Conservation (phyloP, 2,113 vertebrate genomes). For the Eretmochelys imbricata region DNA sequence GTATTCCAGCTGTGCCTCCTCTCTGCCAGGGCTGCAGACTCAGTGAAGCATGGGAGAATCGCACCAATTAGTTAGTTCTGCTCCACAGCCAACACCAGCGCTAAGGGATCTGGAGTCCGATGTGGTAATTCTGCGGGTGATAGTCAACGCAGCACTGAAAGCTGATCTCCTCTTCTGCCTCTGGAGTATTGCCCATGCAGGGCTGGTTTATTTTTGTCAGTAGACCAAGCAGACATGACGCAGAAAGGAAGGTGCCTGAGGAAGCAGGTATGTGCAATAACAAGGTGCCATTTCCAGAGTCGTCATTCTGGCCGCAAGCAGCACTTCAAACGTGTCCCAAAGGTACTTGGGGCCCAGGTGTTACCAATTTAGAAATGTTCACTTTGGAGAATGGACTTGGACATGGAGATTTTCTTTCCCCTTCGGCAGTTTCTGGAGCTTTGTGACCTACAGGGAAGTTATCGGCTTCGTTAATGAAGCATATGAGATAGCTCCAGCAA, state of each 20-base stretch:
- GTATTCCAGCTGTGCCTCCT: not conserved
- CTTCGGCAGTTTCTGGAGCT: slow-evolving; percentile 43
- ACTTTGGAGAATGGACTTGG: slow-evolving; percentile 50
- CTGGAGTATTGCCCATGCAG: fast-evolving
- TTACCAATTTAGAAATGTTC: slow-evolving; percentile 56
- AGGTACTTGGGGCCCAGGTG: slow-evolving; percentile 1
- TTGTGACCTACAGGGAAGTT: slow-evolving; percentile 11
- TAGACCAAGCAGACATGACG: not conserved
- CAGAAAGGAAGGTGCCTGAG: not conserved
- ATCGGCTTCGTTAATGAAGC: slow-evolving; percentile 21
- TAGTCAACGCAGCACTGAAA: not conserved
- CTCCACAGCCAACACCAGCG: not conserved
- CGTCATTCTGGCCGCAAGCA: slow-evolving; percentile 36
- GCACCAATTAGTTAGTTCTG: not conserved
- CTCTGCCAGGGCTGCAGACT: not conserved
- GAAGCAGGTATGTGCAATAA: slow-evolving; percentile 2
- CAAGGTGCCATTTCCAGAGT: slow-evolving; percentile 50
- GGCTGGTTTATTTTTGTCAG: slow-evolving; percentile 13
- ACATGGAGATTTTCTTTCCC: slow-evolving; percentile 31
- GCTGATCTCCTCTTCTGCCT: not conserved
- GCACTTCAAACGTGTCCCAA: not conserved
- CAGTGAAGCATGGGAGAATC: not conserved
- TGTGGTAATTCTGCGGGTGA: fast-evolving
- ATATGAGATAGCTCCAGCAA: slow-evolving; percentile 43
- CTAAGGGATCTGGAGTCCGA: not conserved